Evolutionary conservation across 1,140 invertebrate genomes (phyloP).

Genomic region (Cydia fagiglandana): DNA sequence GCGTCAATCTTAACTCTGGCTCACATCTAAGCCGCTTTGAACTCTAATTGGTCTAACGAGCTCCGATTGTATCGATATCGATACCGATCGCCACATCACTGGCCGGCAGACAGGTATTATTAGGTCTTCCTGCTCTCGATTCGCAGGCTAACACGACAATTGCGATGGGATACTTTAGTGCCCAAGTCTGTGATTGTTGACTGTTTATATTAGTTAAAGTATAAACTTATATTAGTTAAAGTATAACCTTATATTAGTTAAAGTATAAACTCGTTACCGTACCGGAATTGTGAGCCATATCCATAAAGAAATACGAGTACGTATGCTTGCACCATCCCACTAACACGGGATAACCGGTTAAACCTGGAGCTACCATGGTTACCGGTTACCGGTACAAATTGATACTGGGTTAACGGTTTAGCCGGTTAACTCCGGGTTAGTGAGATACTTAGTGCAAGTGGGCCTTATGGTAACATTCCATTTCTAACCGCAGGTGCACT

Average conservation of each 20-base stretch:
- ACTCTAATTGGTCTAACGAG: constrained; percentile 26
- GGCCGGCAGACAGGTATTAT: constrained; percentile 73
- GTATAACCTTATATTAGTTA: too few species aligned
- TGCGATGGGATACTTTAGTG: constrained; percentile 39
- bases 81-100: constrained; percentile 58
- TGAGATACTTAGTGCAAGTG: too few species aligned
- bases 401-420: too few species aligned
- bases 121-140: constrained; percentile 76
- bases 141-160: constrained; percentile 57
- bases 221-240: too few species aligned
- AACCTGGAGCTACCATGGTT: too few species aligned
- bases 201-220: constrained; percentile 19
- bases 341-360: too few species aligned
- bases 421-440: too few species aligned
- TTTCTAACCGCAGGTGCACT: too few species aligned
- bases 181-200: constrained; percentile 28
- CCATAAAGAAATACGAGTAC: too few species aligned
- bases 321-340: too few species aligned
- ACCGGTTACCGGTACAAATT: too few species aligned
- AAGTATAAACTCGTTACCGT: background rate
- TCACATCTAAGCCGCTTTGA: constrained; percentile 23
- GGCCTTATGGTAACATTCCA: too few species aligned
- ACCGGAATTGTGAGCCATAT: background rate
- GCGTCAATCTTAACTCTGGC: constrained; percentile 8
- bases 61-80: constrained; percentile 37